Percentiles rank a stretch among this genome's conserved stretches.
Evolutionary conservation across 1,140 invertebrate species (phyloP).

Genomic region (Heliothis subflexa): DNA sequence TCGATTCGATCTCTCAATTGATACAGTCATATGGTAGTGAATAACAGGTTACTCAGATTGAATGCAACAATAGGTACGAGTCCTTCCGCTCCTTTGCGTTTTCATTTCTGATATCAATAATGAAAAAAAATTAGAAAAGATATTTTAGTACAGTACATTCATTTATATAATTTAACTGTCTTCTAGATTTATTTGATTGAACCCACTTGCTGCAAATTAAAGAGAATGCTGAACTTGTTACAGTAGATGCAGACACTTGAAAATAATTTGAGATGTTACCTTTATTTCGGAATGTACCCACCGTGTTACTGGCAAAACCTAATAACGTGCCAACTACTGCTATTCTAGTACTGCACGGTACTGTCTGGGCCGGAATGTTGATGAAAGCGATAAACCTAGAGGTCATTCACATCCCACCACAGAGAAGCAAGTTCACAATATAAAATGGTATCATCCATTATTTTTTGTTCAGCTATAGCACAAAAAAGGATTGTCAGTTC

Average conservation of each 20-base stretch:
- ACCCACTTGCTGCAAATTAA: background rate
- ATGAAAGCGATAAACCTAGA: constrained; percentile 67
- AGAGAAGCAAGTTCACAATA: constrained; percentile 50
- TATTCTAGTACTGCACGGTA: constrained; percentile 47
- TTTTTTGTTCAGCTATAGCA: constrained; percentile 17
- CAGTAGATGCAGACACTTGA: constrained; percentile 5
- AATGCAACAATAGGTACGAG: constrained; percentile 11
- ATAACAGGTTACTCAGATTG: constrained; percentile 20
- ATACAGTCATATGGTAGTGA: background rate
- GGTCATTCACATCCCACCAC: constrained; percentile 65
- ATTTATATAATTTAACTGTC: background rate
- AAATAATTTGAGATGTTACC: constrained; percentile 31
- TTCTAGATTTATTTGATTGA: background rate
- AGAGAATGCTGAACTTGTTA: background rate
- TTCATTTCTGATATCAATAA: too few relatives aligned
- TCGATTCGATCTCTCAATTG: background rate
- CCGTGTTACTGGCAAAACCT: constrained; percentile 33
- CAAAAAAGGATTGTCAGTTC: constrained; percentile 38
- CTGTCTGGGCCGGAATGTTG: constrained; percentile 61
- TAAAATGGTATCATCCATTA: constrained; percentile 42
- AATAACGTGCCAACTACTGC: constrained; percentile 50
- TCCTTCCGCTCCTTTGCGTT: constrained; percentile 3
- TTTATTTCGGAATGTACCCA: constrained; percentile 29
- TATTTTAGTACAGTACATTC: background rate
- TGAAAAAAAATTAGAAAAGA: too few relatives aligned